Evolutionary conservation across 2,113 vertebrate species (phyloP).

Genomic region (Dipodomys ordii): DNA sequence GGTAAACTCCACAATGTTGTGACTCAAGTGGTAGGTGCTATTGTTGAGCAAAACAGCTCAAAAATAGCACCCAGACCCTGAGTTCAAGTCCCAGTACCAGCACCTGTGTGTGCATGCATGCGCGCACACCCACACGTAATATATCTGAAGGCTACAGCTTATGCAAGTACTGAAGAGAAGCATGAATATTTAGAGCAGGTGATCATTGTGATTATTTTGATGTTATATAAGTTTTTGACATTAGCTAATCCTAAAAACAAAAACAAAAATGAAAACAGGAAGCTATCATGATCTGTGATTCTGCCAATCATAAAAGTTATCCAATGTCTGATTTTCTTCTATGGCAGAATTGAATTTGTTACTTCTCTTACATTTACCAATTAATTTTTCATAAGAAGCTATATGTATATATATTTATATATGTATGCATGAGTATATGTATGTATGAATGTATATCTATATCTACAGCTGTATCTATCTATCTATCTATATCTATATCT

Average conservation of each 20-base stretch:
- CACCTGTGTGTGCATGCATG: too few species aligned
- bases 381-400: conserved; percentile 32
- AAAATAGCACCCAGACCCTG: too few species aligned
- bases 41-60: too few species aligned
- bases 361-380: conserved; percentile 2
- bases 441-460: not conserved
- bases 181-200: not conserved
- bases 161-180: not conserved
- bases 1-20: too few species aligned
- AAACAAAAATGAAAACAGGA: not conserved
- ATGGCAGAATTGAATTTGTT: not conserved
- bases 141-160: not conserved
- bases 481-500: not conserved
- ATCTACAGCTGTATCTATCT: not conserved
- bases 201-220: not conserved
- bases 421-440: not conserved
- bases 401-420: too few species aligned
- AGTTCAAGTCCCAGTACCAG: too few species aligned
- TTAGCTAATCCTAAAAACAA: not conserved
- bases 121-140: not conserved
- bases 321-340: not conserved
- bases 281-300: not conserved
- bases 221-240: not conserved
- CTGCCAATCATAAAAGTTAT: not conserved
- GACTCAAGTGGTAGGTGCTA: too few species aligned